Percentiles rank a stretch among this genome's conserved stretches.
Evolutionary conservation across 2,113 vertebrate species (phyloP).

Genomic region (Brachyhypopomus gauderio): DNA sequence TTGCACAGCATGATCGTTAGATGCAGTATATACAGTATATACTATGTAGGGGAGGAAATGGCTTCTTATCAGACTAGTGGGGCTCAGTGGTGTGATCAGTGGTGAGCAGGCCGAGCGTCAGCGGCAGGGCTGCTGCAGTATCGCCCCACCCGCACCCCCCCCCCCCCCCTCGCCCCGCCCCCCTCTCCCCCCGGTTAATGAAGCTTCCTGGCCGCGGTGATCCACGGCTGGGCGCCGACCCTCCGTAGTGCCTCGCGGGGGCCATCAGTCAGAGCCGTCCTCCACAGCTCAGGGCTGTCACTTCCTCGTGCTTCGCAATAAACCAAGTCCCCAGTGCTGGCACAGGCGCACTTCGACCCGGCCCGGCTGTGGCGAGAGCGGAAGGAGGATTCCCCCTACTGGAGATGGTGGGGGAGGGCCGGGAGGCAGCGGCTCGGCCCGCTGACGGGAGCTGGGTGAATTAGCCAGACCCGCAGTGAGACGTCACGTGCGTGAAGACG

Average conservation of each 20-base stretch:
- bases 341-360: slow-evolving; percentile 29
- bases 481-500: too few species aligned
- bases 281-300: slow-evolving; percentile 58
- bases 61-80: neutral
- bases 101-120: slow-evolving; percentile 25
- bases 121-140: slow-evolving; percentile 43
- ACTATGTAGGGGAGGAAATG: slow-evolving; percentile 25
- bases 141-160: neutral
- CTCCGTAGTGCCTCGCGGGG: slow-evolving; percentile 61
- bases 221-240: slow-evolving; percentile 53
- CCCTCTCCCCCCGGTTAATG: slow-evolving; percentile 58
- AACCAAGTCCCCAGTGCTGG: slow-evolving; percentile 48
- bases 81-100: slow-evolving; percentile 18
- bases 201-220: slow-evolving; percentile 65
- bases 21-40: too few species aligned
- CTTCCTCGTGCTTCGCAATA: slow-evolving; percentile 43
- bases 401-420: slow-evolving; percentile 40
- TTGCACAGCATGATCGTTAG: too few species aligned
- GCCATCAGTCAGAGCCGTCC: slow-evolving; percentile 62
- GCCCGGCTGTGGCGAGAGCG: slow-evolving; percentile 19
- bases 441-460: neutral
- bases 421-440: slow-evolving; percentile 31
- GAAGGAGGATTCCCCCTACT: slow-evolving; percentile 68
- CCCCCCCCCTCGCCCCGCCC: neutral
- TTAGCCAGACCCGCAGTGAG: neutral